Conservation (phyloP, 2,113 vertebrate species). For the Vireo altiloquus region DNA sequence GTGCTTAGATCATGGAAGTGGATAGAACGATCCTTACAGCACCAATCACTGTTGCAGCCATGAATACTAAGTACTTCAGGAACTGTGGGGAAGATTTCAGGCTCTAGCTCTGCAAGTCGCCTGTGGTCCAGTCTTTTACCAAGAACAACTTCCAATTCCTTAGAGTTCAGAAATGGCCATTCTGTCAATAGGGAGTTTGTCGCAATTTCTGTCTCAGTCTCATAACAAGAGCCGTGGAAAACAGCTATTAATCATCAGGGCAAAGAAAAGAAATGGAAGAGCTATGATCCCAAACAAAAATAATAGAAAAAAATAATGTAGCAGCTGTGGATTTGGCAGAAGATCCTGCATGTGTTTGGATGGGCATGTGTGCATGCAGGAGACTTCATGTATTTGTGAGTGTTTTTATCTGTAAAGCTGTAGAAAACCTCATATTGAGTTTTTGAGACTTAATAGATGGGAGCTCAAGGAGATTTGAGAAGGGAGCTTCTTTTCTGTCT, state of each 20-base stretch:
- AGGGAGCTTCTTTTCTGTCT: neutral
- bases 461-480: neutral
- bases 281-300: neutral
- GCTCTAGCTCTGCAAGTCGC: neutral
- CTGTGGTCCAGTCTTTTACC: neutral
- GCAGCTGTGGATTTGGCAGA: constrained; percentile 8
- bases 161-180: neutral
- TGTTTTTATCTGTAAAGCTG: neutral
- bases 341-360: neutral
- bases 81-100: neutral
- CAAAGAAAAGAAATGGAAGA: neutral
- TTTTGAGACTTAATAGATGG: constrained; percentile 4
- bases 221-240: neutral
- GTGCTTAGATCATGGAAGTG: neutral
- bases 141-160: neutral
- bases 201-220: neutral
- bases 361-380: neutral
- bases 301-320: neutral
- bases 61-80: neutral
- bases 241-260: neutral
- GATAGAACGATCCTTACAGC: neutral
- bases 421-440: neutral
- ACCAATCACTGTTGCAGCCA: neutral
- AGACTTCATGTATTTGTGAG: neutral
- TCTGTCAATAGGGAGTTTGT: neutral